phyloP scores from a whole-genome alignment of 2,113 vertebrate species.

The Caloenas nicobarica region DNA sequence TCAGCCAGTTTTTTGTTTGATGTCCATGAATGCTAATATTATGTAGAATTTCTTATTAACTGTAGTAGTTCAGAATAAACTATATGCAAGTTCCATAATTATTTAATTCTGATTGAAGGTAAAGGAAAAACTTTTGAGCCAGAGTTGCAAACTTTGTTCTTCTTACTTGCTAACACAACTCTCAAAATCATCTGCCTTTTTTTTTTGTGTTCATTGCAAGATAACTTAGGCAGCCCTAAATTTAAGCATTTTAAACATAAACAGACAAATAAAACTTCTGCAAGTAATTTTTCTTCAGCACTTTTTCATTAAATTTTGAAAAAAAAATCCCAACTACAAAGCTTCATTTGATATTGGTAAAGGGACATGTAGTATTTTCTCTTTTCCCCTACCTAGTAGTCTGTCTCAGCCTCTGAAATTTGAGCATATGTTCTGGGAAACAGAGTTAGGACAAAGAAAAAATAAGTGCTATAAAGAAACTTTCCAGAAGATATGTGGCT shows the following conservation, averaged over 20 bases:
- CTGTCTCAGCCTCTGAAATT: conserved; percentile 5
- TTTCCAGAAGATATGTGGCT: conserved; percentile 27
- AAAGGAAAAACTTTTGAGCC: neutral
- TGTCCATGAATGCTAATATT: conserved; percentile 59
- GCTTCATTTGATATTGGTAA: neutral
- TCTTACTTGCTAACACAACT: neutral
- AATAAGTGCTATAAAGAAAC: conserved; percentile 26
- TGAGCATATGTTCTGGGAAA: neutral
- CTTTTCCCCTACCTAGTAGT: neutral
- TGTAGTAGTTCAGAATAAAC: conserved; percentile 34
- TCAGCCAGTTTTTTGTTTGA: conserved; percentile 72
- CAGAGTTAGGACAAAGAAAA: conserved; percentile 9
- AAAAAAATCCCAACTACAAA: neutral
- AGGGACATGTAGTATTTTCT: neutral
- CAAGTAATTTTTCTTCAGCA: neutral
- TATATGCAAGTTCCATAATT: conserved; percentile 27
- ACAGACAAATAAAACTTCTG: neutral
- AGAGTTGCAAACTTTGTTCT: neutral
- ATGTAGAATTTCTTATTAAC: conserved; percentile 17
- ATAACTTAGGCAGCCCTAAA: neutral
- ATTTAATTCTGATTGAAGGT: conserved; percentile 23
- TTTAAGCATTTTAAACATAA: neutral
- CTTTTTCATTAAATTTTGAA: neutral
- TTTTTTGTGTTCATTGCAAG: neutral
- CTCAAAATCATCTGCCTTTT: neutral